phyloP scores from a whole-genome alignment of 2,888 invertebrate species.

The Trissoscelio sp. region DNA sequence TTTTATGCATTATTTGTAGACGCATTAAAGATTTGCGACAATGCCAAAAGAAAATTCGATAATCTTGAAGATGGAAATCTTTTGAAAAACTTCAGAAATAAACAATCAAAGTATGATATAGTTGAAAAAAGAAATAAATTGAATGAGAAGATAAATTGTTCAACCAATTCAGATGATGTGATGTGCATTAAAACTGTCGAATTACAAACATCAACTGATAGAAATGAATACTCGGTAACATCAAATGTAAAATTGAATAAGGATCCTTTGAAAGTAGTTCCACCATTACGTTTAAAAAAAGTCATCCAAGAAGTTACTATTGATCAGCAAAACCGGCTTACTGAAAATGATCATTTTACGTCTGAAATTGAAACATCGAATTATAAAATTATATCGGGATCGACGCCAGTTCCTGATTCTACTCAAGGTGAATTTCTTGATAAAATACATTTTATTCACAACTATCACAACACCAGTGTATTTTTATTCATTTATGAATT shows the following conservation, averaged over 20 bases:
- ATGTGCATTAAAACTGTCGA: conserved; percentile 27
- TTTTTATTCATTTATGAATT: too few species aligned
- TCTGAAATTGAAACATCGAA: conserved; percentile 68
- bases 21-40: conserved; percentile 10
- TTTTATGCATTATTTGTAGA: conserved; percentile 12
- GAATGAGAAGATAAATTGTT: not conserved
- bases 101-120: conserved; percentile 14
- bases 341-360: conserved; percentile 47
- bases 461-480: too few species aligned
- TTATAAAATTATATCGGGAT: conserved; percentile 74
- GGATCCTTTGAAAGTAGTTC: conserved; percentile 74
- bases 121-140: conserved; percentile 2
- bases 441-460: too few species aligned
- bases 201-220: conserved; percentile 23
- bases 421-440: conserved; percentile 34
- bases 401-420: conserved; percentile 67
- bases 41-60: conserved; percentile 25
- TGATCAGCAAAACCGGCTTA: conserved; percentile 36
- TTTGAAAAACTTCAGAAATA: not conserved
- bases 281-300: conserved; percentile 79
- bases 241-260: conserved; percentile 31
- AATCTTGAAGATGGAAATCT: conserved; percentile 7
- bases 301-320: conserved; percentile 65
- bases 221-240: conserved; percentile 19
- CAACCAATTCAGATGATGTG: conserved; percentile 2